Evolutionary conservation across 2,797 vertebrate species (phyloP), one percentile per base, ranked within the genome.

Genomic region (Leptodactylus fallax): DNA sequence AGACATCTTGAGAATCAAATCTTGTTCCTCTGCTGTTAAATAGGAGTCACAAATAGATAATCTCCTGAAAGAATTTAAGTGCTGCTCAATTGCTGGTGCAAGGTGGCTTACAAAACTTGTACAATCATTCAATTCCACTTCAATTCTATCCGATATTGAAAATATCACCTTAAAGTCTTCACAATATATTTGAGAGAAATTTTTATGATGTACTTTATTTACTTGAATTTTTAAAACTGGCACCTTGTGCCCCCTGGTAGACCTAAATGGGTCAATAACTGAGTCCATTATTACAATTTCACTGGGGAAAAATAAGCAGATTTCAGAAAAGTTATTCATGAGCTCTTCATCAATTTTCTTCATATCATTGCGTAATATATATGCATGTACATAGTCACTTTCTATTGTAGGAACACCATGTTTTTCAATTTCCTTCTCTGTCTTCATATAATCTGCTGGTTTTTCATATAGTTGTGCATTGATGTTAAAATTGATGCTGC

Each of bases 1-100:
- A 80, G 86, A 25, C 83, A 93, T 90, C 14, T 55, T 25, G 58
- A 92, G 91, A 49, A 93, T 87, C 72, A 91, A 23, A 61, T 90
- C 72, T 81, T 91, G 89, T 60, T 92, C 91, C 0, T 27, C 65
- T 36, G 12, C 6, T 21, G 77, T 90, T 65, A 92, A 86, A 45
- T 86, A 74, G 11, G 1, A 36, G 0, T 11, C 2, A 2, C 0
- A 0, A 49, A 93, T 17, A 74, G 36, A 51, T 12, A 83, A 79
- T 74, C 74, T 85, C 83, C 76, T 91, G 85, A 93, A 90, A 25
- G 81, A 90, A 21, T 71, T 36, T 71, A 76, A 69, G 11, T 56
- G 23, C 51, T 60, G 67, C 58, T 90, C 88, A 47, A 93, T 87
- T 82, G 87, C 91, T 0, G 87, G 85, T 69, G 36, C 2, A 55